These are phyloP conservation scores for Zeus faber DNA, from an alignment of 2,113 vertebrate species.

Conservation along the genomic window DNA sequence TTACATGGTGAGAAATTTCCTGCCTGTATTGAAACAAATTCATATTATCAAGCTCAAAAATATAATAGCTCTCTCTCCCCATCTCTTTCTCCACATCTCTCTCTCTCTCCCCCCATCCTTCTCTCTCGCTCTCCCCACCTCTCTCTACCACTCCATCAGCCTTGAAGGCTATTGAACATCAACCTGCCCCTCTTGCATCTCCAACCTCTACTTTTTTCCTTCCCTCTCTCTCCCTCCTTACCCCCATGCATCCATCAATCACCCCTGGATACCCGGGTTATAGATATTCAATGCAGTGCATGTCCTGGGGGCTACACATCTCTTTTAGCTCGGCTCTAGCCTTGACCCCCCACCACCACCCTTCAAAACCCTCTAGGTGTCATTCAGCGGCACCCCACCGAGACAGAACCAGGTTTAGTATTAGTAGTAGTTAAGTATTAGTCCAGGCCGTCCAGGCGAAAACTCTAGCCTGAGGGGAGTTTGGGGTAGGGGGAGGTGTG, in stretches of 20 bases:
- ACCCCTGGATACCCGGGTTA: constrained; percentile 2
- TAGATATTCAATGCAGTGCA: constrained; percentile 28
- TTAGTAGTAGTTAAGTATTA: no score
- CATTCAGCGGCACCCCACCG: neutral
- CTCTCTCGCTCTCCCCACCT: neutral
- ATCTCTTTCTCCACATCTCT: neutral
- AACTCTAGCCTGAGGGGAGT: constrained; percentile 12
- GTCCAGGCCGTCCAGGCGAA: constrained; percentile 11
- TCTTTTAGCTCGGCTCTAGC: constrained; percentile 1
- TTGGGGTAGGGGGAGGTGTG: neutral
- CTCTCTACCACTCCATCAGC: neutral
- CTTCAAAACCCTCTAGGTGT: constrained; percentile 18
- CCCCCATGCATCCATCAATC: neutral
- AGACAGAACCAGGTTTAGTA: neutral
- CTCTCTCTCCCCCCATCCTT: neutral
- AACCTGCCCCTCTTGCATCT: neutral
- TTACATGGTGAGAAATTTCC: no score
- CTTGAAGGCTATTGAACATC: constrained; percentile 30
- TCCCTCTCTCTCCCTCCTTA: neutral
- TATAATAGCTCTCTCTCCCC: neutral
- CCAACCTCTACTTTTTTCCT: neutral
- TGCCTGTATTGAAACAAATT: no score
- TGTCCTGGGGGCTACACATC: constrained; percentile 24
- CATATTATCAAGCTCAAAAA: no score
- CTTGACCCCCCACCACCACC: constrained; percentile 21